Conservation (phyloP, 2,888 invertebrate species). For the Diploptera punctata region DNA sequence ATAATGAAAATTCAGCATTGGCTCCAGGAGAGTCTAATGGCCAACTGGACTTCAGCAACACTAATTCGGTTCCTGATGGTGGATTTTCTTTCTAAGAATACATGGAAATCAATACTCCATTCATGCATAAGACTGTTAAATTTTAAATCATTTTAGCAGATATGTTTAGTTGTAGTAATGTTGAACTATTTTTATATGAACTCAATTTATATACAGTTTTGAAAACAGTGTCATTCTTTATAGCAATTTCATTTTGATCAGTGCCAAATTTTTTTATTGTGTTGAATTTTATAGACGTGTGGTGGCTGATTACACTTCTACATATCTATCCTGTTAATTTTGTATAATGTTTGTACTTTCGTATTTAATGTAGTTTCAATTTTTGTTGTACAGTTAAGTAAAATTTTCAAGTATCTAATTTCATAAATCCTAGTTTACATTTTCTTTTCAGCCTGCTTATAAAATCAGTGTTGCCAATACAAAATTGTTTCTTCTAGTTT, state of each 20-base stretch:
- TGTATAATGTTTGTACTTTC: slow-evolving; percentile 10
- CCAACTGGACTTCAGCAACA: slow-evolving; percentile 41
- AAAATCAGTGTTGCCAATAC: too few relatives aligned
- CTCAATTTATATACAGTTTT: slow-evolving; percentile 1
- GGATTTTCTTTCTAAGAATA: slow-evolving; percentile 44
- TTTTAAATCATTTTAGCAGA: background rate
- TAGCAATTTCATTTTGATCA: background rate
- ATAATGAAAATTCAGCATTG: slow-evolving; percentile 39
- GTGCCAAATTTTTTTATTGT: slow-evolving; percentile 12
- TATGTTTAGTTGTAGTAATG: slow-evolving; percentile 5
- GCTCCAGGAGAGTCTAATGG: slow-evolving; percentile 41
- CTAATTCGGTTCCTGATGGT: slow-evolving; percentile 42
- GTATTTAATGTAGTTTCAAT: background rate
- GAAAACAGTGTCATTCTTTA: background rate
- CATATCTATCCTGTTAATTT: background rate
- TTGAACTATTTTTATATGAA: slow-evolving; percentile 9
- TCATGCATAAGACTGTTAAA: slow-evolving; percentile 8
- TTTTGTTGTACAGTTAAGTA: slow-evolving; percentile 1
- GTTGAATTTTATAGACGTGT: background rate
- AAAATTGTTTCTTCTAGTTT: too few relatives aligned
- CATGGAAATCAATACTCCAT: background rate
- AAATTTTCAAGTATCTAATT: too few relatives aligned
- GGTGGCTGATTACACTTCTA: slow-evolving; percentile 4
- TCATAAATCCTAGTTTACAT: too few relatives aligned
- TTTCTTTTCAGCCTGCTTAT: too few relatives aligned